Percentiles rank a stretch among this genome's conserved stretches.
These are phyloP conservation scores for Cyprinus carpio DNA, from an alignment of 2,113 vertebrate genomes.

Conservation along the genomic window DNA sequence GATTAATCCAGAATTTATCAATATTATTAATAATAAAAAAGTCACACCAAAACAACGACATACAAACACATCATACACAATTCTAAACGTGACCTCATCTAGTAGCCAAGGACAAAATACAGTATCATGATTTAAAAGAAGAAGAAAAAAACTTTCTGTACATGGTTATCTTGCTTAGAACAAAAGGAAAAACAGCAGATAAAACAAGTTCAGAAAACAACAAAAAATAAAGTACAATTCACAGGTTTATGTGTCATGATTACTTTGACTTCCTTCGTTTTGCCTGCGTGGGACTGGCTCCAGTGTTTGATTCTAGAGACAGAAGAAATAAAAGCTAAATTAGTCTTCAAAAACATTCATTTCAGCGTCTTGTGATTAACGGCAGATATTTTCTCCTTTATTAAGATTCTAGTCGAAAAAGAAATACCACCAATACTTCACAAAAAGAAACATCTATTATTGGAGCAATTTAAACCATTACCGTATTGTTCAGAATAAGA, in stretches of 20 bases:
- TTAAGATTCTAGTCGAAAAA: too few species aligned
- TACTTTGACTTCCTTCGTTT: conserved; percentile 99
- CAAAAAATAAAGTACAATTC: conserved; percentile 84
- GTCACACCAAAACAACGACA: conserved; percentile 59
- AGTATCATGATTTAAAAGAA: conserved; percentile 76
- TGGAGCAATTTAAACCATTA: too few species aligned
- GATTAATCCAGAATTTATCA: conserved; percentile 76
- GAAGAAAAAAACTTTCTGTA: conserved; percentile 77
- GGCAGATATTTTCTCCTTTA: not conserved
- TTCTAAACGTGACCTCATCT: conserved; percentile 72
- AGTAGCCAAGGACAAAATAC: conserved; percentile 69
- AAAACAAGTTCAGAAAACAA: conserved; percentile 80
- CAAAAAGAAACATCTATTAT: too few species aligned
- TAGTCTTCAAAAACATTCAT: not conserved
- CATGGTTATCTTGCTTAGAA: conserved; percentile 80
- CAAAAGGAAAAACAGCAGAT: conserved; percentile 74
- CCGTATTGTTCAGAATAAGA: too few species aligned
- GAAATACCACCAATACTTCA: too few species aligned
- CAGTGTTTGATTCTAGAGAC: conserved; percentile 81
- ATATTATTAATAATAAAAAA: conserved; percentile 65
- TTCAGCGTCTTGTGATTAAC: not conserved
- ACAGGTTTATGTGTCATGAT: conserved; percentile 79
- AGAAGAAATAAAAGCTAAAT: not conserved
- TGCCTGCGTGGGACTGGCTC: conserved; percentile 91
- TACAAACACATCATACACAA: conserved; percentile 61